phyloP scores from a whole-genome alignment of 2,888 invertebrate genomes.

The Melikaiella ostensackeni region DNA sequence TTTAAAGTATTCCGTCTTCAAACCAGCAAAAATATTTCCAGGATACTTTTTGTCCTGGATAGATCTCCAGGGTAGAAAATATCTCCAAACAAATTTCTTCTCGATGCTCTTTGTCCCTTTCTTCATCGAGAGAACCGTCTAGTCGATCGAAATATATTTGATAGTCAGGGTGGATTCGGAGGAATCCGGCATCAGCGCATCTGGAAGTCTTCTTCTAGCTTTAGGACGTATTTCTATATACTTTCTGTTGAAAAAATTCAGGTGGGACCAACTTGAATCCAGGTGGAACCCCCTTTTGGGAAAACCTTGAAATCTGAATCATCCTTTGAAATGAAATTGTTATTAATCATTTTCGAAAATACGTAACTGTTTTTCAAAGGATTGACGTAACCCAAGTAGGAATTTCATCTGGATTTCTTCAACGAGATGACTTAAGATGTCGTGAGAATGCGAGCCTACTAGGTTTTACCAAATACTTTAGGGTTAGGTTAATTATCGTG shows the following conservation, averaged over 20 bases:
- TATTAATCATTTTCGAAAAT: background rate
- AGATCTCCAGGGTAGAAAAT: background rate
- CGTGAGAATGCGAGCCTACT: constrained; percentile 13
- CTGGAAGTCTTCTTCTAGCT: constrained; percentile 22
- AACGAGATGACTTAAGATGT: constrained; percentile 16
- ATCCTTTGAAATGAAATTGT: background rate
- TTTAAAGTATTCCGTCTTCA: constrained; percentile 14
- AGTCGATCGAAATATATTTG: constrained; percentile 21
- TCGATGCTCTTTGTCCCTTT: constrained; percentile 17
- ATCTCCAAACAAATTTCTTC: constrained; percentile 10
- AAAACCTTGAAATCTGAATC: background rate
- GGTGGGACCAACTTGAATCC: constrained; percentile 32
- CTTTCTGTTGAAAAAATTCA: constrained; percentile 28
- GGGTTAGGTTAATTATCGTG: constrained; percentile 11
- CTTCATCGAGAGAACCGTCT: constrained; percentile 36
- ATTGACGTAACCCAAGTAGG: background rate
- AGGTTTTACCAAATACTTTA: constrained; percentile 30
- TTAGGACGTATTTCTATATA: constrained; percentile 12
- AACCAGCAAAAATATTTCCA: constrained; percentile 6
- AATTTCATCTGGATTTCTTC: constrained; percentile 11
- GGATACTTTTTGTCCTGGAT: background rate
- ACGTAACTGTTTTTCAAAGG: background rate
- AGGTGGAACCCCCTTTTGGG: constrained; percentile 19
- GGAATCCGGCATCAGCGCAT: constrained; percentile 3
- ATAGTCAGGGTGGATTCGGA: constrained; percentile 4